Evolutionary conservation across 2,113 vertebrate species (phyloP), one percentile per base, ranked within the genome.

Genomic region (Oxygymnocypris stewartii): DNA sequence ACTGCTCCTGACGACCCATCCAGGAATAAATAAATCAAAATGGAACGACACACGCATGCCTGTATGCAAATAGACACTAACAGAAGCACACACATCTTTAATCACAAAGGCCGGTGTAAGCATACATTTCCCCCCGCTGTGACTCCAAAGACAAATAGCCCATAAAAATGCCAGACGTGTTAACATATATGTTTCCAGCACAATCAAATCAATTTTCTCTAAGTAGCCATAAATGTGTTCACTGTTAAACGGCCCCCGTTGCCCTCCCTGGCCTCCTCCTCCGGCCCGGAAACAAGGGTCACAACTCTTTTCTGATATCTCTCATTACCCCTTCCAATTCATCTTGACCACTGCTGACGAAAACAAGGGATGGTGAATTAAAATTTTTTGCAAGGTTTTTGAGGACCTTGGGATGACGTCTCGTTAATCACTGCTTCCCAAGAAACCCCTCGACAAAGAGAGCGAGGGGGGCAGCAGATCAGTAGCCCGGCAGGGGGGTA

Each of bases 221-320:
- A 97, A 98, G 96, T 97, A 98, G 96, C 95, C 97, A 98, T 99
- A 98, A 99, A 98, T 96, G 97, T 97, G 97, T 97, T 98, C 96
- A 95, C 96, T 96, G 96, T 97, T 96, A 97, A 96, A 97, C 96
- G 96, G 95, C 95, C 94, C 94, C 95, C 93, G 94, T 94, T 94
- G 88, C 90, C 86, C 89, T 93, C 37, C 51, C 37, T n/a, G 25
- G 18, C 76, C 93, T 77, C 93, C 93, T 93, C 94, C 95, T 94
- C 94, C 95, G 93, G 47, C 93, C 96, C 94, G 87, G 94, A 94
- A 95, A 95, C 94, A 94, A 94, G 93, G 96, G 96, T 96, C 96
- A 87, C 88, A 89, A 91, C 93, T 93, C 94, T 94, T 93, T 88
- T 94, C 93, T 95, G 94, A 96, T 97, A 95, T 93, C 91, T 96